Evolutionary conservation across 2,888 invertebrate genomes (phyloP), one percentile per base, ranked within the genome.

Genomic region (Adelphocoris suturalis): DNA sequence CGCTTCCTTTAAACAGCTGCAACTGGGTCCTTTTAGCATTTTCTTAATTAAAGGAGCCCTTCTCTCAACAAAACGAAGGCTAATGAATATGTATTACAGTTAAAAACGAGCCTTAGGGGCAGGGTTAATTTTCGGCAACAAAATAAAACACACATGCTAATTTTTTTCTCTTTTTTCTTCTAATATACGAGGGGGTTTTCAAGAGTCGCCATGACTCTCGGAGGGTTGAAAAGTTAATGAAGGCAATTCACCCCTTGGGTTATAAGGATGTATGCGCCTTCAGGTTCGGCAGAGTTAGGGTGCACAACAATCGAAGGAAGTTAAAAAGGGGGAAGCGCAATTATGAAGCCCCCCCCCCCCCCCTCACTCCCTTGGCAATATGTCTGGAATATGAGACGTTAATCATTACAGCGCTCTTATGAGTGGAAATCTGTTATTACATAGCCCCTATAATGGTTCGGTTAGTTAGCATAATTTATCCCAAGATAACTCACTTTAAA

Each of bases 71-170:
- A 88, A 88, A 88, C 48, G 88, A 28, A 76, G 76, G 78, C 48
- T 88, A 88, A 88, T 88, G 88, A 88, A 88, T 88, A 88, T 88
- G 88, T 80, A 88, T 88, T 55, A 76, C 52, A 78, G 76, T 88
- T 78, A 88, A 78, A 88, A 88, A 88, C 80, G 88, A 88, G 88
- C 80, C 88, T 76, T 80, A 55, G 52, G 28, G 88, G 68, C 75
- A 7, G 55, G 88, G 88, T 88, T 88, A 76, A 88, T 88, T 88
- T 88, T 88, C 88, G 88, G 78, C 80, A 27, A 76, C 88, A 48
- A 88, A 88, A 88, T 88, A 88, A 88, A 88, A 88, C 88, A 88
- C 88, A 78, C 88, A 88, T 88, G 88, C 88, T 78, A 78, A 88
- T 88, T 78, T 80, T 88, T 37, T 88, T 88, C 57, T 85, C 46